These are phyloP conservation scores for Phylloscopus collybita DNA, from an alignment of 2,797 vertebrate genomes.

Conservation along the genomic window DNA sequence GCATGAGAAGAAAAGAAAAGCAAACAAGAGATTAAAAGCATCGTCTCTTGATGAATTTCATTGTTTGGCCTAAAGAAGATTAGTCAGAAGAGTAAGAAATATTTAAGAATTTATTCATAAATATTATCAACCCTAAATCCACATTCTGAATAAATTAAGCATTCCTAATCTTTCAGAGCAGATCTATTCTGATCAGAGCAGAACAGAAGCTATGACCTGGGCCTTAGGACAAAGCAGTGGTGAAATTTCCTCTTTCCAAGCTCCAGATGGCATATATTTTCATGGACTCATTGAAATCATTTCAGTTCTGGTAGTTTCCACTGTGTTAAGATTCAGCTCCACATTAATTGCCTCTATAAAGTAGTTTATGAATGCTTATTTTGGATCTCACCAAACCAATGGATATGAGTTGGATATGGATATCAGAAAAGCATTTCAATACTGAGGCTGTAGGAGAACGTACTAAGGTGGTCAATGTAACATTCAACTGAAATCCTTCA, in stretches of 20 bases:
- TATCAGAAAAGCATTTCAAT: background rate
- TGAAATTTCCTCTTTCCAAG: background rate
- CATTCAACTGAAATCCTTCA: background rate
- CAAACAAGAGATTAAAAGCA: constrained; percentile 37
- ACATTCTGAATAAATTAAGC: background rate
- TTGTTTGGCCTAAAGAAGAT: constrained; percentile 40
- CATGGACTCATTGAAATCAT: background rate
- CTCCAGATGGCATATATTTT: background rate
- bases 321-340: background rate
- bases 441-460: background rate
- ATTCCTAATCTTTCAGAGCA: background rate
- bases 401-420: background rate
- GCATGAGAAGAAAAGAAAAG: constrained; percentile 37
- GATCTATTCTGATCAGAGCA: background rate
- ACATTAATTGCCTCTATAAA: background rate
- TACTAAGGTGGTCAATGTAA: background rate
- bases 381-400: background rate
- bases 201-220: background rate
- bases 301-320: background rate
- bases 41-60: background rate
- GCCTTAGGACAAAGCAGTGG: background rate
- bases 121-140: background rate
- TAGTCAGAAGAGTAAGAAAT: constrained; percentile 5
- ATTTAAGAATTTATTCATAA: constrained; percentile 24
- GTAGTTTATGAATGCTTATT: background rate